A percentile compares a stretch with the other conserved stretches of the same genome.
phyloP scores from a whole-genome alignment of 2,113 vertebrate genomes.

The Tringa solitaria region DNA sequence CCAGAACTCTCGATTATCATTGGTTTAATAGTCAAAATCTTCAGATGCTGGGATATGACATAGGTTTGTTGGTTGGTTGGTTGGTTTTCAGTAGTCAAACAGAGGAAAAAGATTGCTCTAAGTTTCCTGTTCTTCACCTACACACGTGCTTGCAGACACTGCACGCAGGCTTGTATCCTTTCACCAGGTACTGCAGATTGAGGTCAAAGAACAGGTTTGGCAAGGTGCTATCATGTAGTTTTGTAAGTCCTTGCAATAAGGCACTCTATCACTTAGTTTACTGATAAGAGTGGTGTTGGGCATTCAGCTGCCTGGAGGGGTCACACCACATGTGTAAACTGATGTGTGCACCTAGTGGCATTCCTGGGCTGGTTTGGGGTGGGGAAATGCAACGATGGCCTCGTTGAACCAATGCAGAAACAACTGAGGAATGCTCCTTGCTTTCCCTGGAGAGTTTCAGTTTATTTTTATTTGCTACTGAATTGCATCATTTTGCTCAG shows the following conservation, averaged over 20 bases:
- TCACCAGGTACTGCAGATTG: not conserved
- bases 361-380: not conserved
- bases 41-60: not conserved
- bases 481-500: not conserved
- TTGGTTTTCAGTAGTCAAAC: not conserved
- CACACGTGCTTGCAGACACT: not conserved
- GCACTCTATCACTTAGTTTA: not conserved
- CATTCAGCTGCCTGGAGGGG: not conserved
- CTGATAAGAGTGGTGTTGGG: not conserved
- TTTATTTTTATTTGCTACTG: not conserved
- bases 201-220: not conserved
- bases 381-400: not conserved
- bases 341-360: not conserved
- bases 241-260: not conserved
- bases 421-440: not conserved
- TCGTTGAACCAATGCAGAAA: not conserved
- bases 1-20: not conserved
- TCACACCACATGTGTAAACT: not conserved
- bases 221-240: not conserved
- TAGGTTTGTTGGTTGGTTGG: not conserved
- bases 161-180: not conserved
- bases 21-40: not conserved
- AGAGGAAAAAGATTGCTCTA: not conserved
- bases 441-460: not conserved
- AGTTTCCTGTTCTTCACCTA: not conserved